Evolutionary conservation across 2,797 vertebrate species (phyloP), one percentile per base, ranked within the genome.

Genomic region (Spatula versicolor): DNA sequence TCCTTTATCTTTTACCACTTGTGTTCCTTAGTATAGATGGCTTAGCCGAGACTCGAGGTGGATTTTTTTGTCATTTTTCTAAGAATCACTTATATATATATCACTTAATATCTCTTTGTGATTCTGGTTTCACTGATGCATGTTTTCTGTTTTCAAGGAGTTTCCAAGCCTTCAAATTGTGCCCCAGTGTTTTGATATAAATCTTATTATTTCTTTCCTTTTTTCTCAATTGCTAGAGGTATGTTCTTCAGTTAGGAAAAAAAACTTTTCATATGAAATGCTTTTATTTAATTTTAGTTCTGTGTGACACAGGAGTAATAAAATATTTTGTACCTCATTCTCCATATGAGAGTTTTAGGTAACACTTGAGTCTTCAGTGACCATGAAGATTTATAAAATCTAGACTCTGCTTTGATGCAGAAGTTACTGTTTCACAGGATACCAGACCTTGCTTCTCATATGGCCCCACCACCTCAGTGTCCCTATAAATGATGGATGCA

Each of bases 341-440:
- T 86, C 74, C 1, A 0, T 79, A n/a, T 84, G 39, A 33, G 55
- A 73, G 66, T 69, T 84, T 84, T 95, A 67, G 52, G 17, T 90
- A 92, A 43, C 26, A 37, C 55, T 85, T 60, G 54, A 91, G 16
- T n/a, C 30, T 90, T 84, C 87, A 82, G 43, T 94, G 91, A 30
- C 66, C 81, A 45, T 59, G 80, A 82, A 92, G 46, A 75, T 88
- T 92, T 93, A 82, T 93, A 82, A 86, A 88, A 95, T 90, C 69
- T 69, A 94, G 71, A 75, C 60, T 86, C 58, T 86, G 50, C 76
- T 94, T 94, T 93, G 82, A 84, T 95, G 35, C 30, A 68, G 37
- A 83, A 72, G 73, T 89, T 89, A 62, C 1, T 93, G 58, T 83
- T 92, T 94, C 88, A 89, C 69, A 83, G 43, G 74, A 75, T 73